Conservation (phyloP, 30 jellyfish, hydroid and myxozoan genomes). For the Hydractinia symbiolongicarpus region DNA sequence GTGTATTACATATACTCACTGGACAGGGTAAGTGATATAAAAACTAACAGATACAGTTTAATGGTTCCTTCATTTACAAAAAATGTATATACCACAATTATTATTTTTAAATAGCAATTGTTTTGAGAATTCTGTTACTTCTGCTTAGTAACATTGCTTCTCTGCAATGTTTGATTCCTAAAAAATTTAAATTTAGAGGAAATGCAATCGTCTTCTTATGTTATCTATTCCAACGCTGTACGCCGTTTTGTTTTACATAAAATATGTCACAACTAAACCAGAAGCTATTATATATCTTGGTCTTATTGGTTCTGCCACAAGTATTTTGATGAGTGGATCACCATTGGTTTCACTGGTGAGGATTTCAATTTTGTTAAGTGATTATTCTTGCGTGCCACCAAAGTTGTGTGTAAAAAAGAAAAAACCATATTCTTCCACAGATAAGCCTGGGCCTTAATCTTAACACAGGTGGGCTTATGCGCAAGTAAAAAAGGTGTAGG, state of each 20-base stretch:
- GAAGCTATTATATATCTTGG: constrained; percentile 72
- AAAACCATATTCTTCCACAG: not conserved
- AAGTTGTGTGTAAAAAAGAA: too few species aligned
- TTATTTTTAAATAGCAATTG: too few species aligned
- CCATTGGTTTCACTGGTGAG: constrained; percentile 83
- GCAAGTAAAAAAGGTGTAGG: too few species aligned
- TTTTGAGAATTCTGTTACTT: too few species aligned
- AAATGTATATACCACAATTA: too few species aligned
- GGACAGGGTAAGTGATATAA: constrained; percentile 47
- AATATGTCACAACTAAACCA: constrained; percentile 59
- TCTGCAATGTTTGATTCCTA: too few species aligned
- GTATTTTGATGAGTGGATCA: constrained; percentile 68
- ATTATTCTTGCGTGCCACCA: too few species aligned
- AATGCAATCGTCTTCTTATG: constrained; percentile 27
- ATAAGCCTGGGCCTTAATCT: not conserved
- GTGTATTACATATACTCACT: constrained; percentile 47
- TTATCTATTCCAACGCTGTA: constrained; percentile 35
- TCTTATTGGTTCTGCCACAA: constrained; percentile 48
- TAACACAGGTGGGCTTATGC: too few species aligned
- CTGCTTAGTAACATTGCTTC: too few species aligned
- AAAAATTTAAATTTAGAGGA: constrained; percentile 36
- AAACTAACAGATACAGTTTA: not conserved
- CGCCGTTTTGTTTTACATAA: constrained; percentile 55
- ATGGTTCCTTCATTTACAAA: too few species aligned
- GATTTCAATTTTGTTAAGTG: not conserved